These are phyloP conservation scores for Olivierus martensii DNA, from an alignment of 1,140 invertebrate genomes.

Conservation along the genomic window DNA sequence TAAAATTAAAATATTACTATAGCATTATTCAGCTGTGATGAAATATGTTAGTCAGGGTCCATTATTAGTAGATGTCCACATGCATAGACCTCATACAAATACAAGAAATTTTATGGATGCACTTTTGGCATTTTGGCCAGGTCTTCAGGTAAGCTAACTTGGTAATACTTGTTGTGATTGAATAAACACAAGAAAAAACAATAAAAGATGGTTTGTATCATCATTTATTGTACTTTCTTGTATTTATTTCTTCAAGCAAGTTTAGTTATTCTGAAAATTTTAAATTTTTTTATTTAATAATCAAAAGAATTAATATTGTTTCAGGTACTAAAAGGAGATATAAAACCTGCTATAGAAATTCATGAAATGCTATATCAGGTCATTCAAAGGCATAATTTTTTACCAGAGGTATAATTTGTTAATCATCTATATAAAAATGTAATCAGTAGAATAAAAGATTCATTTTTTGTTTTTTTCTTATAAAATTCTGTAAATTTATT, in stretches of 20 bases:
- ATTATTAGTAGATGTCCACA: conserved; percentile 92
- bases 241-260: no score
- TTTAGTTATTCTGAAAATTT: no score
- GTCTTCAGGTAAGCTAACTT: conserved; percentile 59
- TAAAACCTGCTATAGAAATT: conserved; percentile 91
- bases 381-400: conserved; percentile 89
- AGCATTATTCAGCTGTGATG: conserved; percentile 95
- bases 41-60: conserved; percentile 88
- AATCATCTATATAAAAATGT: no score
- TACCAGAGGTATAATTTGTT: conserved; percentile 79
- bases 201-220: no score
- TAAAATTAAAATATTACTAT: conserved; percentile 20
- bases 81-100: conserved; percentile 91
- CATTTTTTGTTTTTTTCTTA: no score
- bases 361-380: conserved; percentile 94
- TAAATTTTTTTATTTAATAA: not conserved
- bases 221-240: no score
- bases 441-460: no score
- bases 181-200: no score
- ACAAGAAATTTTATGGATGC: conserved; percentile 97
- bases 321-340: conserved; percentile 73
- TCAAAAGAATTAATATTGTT: conserved; percentile 12
- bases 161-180: no score
- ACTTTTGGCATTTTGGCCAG: conserved; percentile 94
- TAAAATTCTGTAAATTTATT: no score